Evolutionary conservation across 2,888 invertebrate species (phyloP), one percentile per base, ranked within the genome.

Genomic region (Hyposoter didymator): DNA sequence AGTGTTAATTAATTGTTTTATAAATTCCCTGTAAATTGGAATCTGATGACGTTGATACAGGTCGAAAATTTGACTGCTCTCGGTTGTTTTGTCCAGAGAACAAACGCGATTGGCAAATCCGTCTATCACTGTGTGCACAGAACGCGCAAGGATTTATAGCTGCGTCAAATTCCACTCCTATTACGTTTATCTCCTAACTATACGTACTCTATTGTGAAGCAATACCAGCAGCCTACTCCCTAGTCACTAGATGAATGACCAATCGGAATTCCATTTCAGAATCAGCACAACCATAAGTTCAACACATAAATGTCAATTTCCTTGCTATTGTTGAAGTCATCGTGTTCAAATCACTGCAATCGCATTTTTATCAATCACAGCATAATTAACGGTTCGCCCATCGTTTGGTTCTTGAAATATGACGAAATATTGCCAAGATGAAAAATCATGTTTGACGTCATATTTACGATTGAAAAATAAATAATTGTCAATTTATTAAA

Each of bases 221-320:
- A 39, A 12, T 75, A 69, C 35, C 43, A 59, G 17, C 55, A n/a
- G 59, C 28, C 59, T 28, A 59, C 59, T 59, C 70, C 52, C 70
- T 14, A 32, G 66, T 12, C 72, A 59, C 22, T 70, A 72, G 55
- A 69, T 47, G 69, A 43, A 81, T 66, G 76, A 78, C 49, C 81
- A 59, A 81, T 84, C 19, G 76, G 59, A 55, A 73, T 84, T 76
- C 67, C 76, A 76, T 73, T 80, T 72, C 17, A 39, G 55, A 47
- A 62, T 72, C 73, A 81, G 72, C 78, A 69, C 12, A 73, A 73
- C 47, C 47, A 49, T 52, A 49, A 43, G 66, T 28, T 59, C 49
- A 28, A 47, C 66, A 35, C 64, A 19, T 39, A 43, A 19, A 35
- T 59, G 47, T 22, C 66, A 32, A 45, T 70, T 59, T 79, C 69